Base-by-base conservation (phyloP, 2,888 invertebrate species). In the Nephrocerus scutellatus region DNA sequence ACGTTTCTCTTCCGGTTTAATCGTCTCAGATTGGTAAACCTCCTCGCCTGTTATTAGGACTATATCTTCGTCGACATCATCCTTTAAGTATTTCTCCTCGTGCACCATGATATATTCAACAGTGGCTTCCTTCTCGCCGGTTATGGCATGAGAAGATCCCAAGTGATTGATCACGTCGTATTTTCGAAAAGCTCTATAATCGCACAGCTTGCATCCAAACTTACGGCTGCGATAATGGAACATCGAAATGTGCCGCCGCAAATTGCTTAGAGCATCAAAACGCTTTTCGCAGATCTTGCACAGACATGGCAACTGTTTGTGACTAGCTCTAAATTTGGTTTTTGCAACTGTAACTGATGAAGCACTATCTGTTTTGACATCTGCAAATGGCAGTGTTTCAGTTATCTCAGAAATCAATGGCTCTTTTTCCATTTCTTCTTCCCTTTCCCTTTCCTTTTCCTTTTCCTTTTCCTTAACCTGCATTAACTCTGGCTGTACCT, bases 171-270 rank as follows among this genome's bases (percentile, higher is more conserved):
- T 73, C 29, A 82, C 74, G 47, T 80, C 79, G 31, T 74, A 74
- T 50, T 78, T 79, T 10, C 74, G 68, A 49, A 79, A 82, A 43
- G 80, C 75, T 55, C 78, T 77, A 55, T 76, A 85, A 34, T 77
- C 74, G 62, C 88, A 88, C 13, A 80, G 63, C 54, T 77, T 80
- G 57, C 88, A 88, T 39, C 81, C 80, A 58, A 80, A 88, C 19
- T 84, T 74, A 53, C 79, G 74, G 2, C 62, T 60, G 5, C 68
- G 59, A 42, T 67, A 65, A 30, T 68, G 68, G 30, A 66, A 66
- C 68, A 68, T 68, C 3, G 68, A 66, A 24, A 67, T 66, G 43
- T 68, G 68, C 3, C 68, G 60, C n/a, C 67, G 57, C 6, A 68
- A 49, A 48, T 68, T 68, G 20, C 67, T 65, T 1, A 67, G 45